Evolutionary conservation across 2,797 vertebrate genomes (phyloP).

Genomic region (Xiphophorus birchmanni): DNA sequence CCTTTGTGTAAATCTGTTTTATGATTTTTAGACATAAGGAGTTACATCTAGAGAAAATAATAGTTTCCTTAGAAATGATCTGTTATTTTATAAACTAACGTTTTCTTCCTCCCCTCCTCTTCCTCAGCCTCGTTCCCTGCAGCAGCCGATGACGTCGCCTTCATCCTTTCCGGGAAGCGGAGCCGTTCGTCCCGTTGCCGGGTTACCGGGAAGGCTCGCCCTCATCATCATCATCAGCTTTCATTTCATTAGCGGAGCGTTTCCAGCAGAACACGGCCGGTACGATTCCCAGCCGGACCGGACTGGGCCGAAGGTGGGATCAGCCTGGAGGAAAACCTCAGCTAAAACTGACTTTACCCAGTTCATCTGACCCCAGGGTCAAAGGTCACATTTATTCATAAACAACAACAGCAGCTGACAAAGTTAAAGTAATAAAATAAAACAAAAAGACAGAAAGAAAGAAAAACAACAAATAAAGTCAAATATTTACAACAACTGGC

Average conservation of each 20-base stretch:
- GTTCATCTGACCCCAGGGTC: too few relatives aligned
- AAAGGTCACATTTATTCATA: too few relatives aligned
- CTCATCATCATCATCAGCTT: constrained; percentile 1
- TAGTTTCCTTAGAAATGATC: too few relatives aligned
- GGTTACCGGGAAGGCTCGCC: constrained; percentile 45
- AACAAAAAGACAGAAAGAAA: too few relatives aligned
- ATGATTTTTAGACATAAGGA: neutral
- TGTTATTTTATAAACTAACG: neutral
- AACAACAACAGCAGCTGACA: too few relatives aligned
- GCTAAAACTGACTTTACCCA: neutral
- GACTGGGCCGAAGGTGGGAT: neutral
- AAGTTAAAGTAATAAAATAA: too few relatives aligned
- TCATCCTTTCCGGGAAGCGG: constrained; percentile 66
- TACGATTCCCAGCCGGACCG: neutral
- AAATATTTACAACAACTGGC: neutral
- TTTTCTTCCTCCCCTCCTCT: constrained; percentile 10
- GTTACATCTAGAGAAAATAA: neutral
- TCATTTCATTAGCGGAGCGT: constrained; percentile 10
- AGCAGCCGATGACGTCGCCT: constrained; percentile 45
- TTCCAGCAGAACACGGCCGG: neutral
- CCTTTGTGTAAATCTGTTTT: too few relatives aligned
- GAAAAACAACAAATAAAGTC: too few relatives aligned
- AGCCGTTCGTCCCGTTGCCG: constrained; percentile 31
- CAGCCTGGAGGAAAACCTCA: neutral
- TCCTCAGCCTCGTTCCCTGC: constrained; percentile 37